Evolutionary conservation across 2,113 vertebrate genomes (phyloP).

Genomic region (Amazona vittata): DNA sequence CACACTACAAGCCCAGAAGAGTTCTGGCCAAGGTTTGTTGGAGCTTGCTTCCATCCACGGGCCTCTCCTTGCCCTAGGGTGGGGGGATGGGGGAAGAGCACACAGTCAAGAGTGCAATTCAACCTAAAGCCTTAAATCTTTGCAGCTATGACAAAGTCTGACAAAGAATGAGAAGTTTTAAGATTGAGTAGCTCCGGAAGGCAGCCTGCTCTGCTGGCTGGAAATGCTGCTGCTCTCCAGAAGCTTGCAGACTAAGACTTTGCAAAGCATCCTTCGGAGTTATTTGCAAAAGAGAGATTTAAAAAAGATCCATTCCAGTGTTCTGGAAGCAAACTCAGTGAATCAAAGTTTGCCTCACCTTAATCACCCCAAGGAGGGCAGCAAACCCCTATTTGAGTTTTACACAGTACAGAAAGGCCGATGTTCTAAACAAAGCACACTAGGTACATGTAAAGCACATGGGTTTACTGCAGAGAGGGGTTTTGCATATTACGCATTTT

Average conservation of each 20-base stretch:
- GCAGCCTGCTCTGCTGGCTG: background rate
- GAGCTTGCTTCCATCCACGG: background rate
- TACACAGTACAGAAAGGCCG: background rate
- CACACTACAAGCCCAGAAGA: background rate
- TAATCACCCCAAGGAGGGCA: background rate
- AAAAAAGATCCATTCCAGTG: background rate
- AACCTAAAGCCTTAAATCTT: background rate
- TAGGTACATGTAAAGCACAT: background rate
- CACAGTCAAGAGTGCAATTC: background rate
- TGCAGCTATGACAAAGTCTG: background rate
- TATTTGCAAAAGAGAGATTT: background rate
- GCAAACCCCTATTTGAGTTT: background rate
- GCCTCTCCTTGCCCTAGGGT: background rate
- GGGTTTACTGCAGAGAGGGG: background rate
- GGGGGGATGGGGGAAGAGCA: background rate
- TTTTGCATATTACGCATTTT: background rate
- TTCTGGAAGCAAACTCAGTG: background rate
- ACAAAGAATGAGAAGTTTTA: background rate
- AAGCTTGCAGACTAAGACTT: background rate
- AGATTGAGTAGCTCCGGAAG: background rate
- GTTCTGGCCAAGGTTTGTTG: background rate
- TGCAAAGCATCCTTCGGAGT: background rate
- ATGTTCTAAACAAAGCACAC: background rate
- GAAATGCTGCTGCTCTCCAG: background rate
- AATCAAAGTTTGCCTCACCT: background rate